Conservation (phyloP, 1,140 invertebrate species). For the Cydia strobilella region DNA sequence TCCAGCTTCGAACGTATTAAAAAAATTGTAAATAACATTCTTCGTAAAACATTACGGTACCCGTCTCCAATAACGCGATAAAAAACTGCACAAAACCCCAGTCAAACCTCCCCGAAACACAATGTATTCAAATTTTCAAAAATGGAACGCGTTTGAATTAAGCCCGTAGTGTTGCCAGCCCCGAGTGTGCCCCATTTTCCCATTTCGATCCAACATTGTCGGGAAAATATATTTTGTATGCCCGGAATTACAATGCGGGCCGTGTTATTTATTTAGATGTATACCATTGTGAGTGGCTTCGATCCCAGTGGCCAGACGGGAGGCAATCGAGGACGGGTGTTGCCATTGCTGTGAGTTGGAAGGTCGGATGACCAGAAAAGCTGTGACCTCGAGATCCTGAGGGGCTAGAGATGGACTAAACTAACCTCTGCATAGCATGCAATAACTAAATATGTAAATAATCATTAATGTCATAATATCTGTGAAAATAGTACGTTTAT, state of each 20-base stretch:
- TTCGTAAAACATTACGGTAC: not conserved
- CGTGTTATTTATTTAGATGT: constrained; percentile 69
- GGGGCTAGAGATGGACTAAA: too few relatives aligned
- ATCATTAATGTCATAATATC: too few relatives aligned
- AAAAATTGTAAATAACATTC: not conserved
- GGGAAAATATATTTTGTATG: constrained; percentile 68
- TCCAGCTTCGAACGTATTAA: not conserved
- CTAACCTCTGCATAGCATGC: too few relatives aligned
- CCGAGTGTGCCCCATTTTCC: constrained; percentile 43
- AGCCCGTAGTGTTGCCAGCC: constrained; percentile 23
- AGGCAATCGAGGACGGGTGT: constrained; percentile 29
- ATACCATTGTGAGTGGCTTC: constrained; percentile 60
- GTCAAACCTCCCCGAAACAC: constrained; percentile 26
- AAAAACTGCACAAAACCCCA: constrained; percentile 19
- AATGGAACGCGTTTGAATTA: constrained; percentile 33
- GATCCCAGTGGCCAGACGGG: constrained; percentile 59
- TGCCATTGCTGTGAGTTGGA: not conserved
- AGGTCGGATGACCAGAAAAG: not conserved
- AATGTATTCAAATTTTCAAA: constrained; percentile 33
- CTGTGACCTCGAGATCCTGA: too few relatives aligned
- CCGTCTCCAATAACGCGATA: not conserved
- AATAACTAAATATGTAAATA: too few relatives aligned
- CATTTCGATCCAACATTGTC: constrained; percentile 47
- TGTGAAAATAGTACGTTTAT: too few relatives aligned
- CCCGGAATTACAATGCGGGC: constrained; percentile 58